Percentiles rank a stretch among this genome's conserved stretches.
Evolutionary conservation across 2,797 vertebrate species (phyloP).

Genomic region (Acrocephalus scirpaceus): DNA sequence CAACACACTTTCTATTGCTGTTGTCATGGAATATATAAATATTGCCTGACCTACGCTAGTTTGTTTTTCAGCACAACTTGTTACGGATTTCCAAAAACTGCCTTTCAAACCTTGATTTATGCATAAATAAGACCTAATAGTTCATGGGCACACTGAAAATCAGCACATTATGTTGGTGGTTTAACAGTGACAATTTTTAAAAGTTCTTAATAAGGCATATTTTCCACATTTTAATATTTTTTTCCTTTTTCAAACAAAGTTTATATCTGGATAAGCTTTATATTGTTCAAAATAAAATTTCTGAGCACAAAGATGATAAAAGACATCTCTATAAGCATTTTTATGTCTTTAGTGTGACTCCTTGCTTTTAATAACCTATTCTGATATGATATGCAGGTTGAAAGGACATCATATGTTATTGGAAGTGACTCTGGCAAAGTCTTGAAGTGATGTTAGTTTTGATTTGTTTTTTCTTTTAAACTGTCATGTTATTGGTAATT

Average conservation of each 20-base stretch:
- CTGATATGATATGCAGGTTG: background rate
- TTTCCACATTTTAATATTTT: background rate
- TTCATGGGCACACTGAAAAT: background rate
- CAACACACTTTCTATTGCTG: background rate
- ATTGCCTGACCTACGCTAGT: background rate
- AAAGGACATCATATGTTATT: background rate
- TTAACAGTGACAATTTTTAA: background rate
- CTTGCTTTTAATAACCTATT: background rate
- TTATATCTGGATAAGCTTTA: background rate
- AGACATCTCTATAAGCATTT: background rate
- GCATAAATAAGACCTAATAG: background rate
- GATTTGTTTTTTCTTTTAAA: background rate
- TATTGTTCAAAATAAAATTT: background rate
- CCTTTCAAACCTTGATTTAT: background rate
- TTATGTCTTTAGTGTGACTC: background rate
- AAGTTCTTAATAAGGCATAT: background rate
- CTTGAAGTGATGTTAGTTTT: background rate
- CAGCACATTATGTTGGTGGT: background rate
- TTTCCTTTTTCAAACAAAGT: background rate
- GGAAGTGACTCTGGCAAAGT: background rate
- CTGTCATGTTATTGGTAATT: background rate
- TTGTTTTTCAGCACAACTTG: background rate
- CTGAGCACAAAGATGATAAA: background rate
- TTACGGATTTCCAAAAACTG: background rate
- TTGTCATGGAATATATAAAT: conserved; percentile 9